A percentile compares a stretch with the other conserved stretches of the same genome.
Evolutionary conservation across 1,140 invertebrate genomes (phyloP).

Genomic region (Lysiphlebus fabarum): DNA sequence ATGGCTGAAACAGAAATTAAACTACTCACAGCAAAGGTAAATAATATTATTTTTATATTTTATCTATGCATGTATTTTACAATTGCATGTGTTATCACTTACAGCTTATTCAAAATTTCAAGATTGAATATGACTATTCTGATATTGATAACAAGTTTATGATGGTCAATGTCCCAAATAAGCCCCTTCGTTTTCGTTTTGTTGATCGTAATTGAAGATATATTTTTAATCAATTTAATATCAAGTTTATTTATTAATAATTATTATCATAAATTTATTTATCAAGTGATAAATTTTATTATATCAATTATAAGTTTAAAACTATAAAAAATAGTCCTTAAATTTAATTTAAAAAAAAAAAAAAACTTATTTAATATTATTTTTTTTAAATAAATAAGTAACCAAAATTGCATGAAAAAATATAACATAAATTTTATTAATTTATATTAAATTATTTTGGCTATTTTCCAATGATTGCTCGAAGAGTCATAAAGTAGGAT

Average conservation of each 20-base stretch:
- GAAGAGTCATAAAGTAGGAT: slow-evolving; percentile 25
- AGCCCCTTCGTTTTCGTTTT: slow-evolving; percentile 63
- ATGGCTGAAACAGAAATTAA: slow-evolving; percentile 60
- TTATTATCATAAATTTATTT: neutral
- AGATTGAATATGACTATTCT: slow-evolving; percentile 64
- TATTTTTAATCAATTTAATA: too few relatives aligned
- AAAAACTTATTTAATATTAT: too few relatives aligned
- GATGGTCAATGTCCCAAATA: slow-evolving; percentile 60
- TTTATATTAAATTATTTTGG: slow-evolving; percentile 1
- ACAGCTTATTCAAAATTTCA: slow-evolving; percentile 60
- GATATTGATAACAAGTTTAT: slow-evolving; percentile 59
- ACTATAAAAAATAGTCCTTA: too few relatives aligned
- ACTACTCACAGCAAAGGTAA: slow-evolving; percentile 59
- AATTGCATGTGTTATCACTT: slow-evolving; percentile 28
- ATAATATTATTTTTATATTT: slow-evolving; percentile 15
- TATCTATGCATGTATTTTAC: neutral
- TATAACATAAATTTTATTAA: too few relatives aligned
- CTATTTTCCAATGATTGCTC: slow-evolving; percentile 17
- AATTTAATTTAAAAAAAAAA: too few relatives aligned
- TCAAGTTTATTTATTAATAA: slow-evolving; percentile 2
- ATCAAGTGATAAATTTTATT: too few relatives aligned
- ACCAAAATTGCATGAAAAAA: too few relatives aligned
- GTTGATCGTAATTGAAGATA: slow-evolving; percentile 54
- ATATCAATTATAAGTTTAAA: too few relatives aligned
- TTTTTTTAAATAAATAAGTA: too few relatives aligned